These are phyloP conservation scores for Archips xylosteana DNA, from an alignment of 2,888 invertebrate species.

Conservation along the genomic window DNA sequence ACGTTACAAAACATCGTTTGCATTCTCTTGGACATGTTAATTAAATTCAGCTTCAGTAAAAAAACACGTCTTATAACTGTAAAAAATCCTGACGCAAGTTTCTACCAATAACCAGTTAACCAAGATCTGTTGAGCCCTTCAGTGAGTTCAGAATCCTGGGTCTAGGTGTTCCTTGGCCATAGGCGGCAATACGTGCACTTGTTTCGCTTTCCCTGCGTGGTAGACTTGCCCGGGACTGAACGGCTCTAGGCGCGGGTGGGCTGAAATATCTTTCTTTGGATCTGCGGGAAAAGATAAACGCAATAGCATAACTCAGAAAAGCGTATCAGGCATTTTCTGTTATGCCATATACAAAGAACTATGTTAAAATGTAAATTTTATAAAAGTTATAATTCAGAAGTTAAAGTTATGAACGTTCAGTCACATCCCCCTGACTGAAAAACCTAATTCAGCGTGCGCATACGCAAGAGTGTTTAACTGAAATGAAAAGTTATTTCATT, in stretches of 20 bases:
- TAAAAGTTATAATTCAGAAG: too few relatives aligned
- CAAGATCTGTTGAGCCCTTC: background rate
- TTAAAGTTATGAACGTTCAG: too few relatives aligned
- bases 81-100: background rate
- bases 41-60: background rate
- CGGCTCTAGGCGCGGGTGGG: slow-evolving; percentile 93
- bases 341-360: too few relatives aligned
- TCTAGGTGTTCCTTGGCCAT: slow-evolving; percentile 72
- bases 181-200: slow-evolving; percentile 93
- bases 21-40: background rate
- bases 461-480: too few relatives aligned
- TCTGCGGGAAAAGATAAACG: slow-evolving; percentile 54
- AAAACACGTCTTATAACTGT: background rate
- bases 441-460: too few relatives aligned
- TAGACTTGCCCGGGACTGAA: slow-evolving; percentile 97
- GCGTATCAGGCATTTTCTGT: too few relatives aligned
- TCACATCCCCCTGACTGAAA: too few relatives aligned
- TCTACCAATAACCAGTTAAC: background rate
- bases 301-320: too few relatives aligned
- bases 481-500: too few relatives aligned
- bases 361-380: too few relatives aligned
- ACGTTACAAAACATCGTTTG: slow-evolving; percentile 1
- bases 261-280: slow-evolving; percentile 78
- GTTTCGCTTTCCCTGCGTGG: slow-evolving; percentile 95
- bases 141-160: slow-evolving; percentile 50